Percentiles rank a stretch among this genome's conserved stretches.
Conservation (phyloP, 2,797 vertebrate genomes). For the Acanthurus lineatus region DNA sequence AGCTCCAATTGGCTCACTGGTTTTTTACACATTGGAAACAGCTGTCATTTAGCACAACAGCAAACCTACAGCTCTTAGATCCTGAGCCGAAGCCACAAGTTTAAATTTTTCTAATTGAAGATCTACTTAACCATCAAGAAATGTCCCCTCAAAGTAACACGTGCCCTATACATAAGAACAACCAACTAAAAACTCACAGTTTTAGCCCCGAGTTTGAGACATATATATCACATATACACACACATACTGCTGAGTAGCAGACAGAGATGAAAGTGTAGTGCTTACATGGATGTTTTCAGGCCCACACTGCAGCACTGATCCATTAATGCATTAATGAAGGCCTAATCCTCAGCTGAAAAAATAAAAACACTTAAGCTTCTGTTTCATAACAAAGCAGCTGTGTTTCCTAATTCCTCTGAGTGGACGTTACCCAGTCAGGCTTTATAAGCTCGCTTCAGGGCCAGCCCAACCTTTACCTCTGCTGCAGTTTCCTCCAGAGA, state of each 20-base stretch:
- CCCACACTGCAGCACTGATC: constrained; percentile 45
- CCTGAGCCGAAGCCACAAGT: not conserved
- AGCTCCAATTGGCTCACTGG: not conserved
- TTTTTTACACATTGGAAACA: not conserved
- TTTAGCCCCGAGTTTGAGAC: not conserved
- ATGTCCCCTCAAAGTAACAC: not conserved
- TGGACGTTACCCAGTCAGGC: constrained; percentile 7
- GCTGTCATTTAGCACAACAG: not conserved
- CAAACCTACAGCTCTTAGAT: not conserved
- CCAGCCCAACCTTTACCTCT: constrained; percentile 6
- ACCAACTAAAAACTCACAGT: not conserved
- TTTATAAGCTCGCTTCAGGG: not conserved
- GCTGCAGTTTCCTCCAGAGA: constrained; percentile 1
- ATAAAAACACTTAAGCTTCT: constrained; percentile 42
- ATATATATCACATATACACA: not conserved
- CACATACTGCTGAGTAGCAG: constrained; percentile 11
- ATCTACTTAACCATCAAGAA: not conserved
- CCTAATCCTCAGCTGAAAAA: constrained; percentile 57
- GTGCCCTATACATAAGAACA: not conserved
- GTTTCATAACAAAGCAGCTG: constrained; percentile 65
- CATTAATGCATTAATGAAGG: constrained; percentile 72
- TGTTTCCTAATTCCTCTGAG: constrained; percentile 11
- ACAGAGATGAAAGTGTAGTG: constrained; percentile 49
- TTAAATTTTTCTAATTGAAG: not conserved
- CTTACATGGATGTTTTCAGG: constrained; percentile 56